Evolutionary conservation across 2,888 invertebrate genomes (phyloP).

Genomic region (Ariolimax columbianus): DNA sequence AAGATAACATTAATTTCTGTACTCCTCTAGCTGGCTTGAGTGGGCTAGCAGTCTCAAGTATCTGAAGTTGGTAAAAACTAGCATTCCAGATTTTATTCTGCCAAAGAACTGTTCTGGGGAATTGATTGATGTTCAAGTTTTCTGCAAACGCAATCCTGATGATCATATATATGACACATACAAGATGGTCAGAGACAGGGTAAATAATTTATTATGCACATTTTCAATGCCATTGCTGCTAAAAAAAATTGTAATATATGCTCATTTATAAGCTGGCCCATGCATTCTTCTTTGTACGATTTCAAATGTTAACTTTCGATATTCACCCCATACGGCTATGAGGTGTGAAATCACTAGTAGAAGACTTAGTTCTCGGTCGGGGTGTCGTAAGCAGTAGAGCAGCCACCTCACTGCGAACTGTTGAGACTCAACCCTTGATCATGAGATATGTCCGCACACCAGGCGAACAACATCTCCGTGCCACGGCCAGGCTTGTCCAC

Average conservation of each 20-base stretch:
- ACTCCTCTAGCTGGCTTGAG: conserved; percentile 67
- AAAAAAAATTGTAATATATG: not conserved
- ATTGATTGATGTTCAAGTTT: conserved; percentile 74
- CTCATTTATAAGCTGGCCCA: no score
- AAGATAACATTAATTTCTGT: not conserved
- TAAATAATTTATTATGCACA: conserved; percentile 16
- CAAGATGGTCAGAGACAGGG: conserved; percentile 48
- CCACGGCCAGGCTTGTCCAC: no score
- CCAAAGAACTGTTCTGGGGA: conserved; percentile 66
- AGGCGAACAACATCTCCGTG: no score
- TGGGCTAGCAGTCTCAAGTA: conserved; percentile 68
- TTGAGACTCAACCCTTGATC: no score
- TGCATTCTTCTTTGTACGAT: no score
- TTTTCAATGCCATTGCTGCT: not conserved
- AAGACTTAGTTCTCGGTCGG: no score
- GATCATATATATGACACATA: conserved; percentile 77
- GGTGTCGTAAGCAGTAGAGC: no score
- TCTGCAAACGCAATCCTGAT: conserved; percentile 75
- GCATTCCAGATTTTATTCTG: conserved; percentile 69
- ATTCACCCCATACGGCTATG: no score
- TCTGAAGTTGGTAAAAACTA: conserved; percentile 67
- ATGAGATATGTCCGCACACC: no score
- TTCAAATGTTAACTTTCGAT: no score
- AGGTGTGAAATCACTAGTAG: no score
- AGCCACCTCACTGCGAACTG: no score